phyloP scores from a whole-genome alignment of 2,113 vertebrate species.

The Mungos mungo region DNA sequence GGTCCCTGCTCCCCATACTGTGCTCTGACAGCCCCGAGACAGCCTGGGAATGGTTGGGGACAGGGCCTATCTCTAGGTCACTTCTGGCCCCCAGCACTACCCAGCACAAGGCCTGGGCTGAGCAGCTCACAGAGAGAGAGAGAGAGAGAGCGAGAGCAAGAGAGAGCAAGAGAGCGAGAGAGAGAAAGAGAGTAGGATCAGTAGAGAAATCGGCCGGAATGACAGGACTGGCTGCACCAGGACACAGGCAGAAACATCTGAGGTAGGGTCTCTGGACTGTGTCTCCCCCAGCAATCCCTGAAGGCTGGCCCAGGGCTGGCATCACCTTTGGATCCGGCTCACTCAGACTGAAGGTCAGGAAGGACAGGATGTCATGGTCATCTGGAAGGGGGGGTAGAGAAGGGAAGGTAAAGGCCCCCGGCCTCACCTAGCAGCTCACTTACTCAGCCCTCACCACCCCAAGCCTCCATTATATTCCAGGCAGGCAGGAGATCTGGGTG shows the following conservation, averaged over 20 bases:
- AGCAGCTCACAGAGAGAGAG: not conserved
- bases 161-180: not conserved
- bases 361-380: slow-evolving; percentile 79
- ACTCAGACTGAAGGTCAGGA: slow-evolving; percentile 78
- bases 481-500: not conserved
- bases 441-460: not conserved
- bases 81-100: not conserved
- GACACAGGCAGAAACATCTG: not conserved
- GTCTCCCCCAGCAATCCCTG: not conserved
- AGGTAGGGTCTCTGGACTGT: not conserved
- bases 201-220: not conserved
- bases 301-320: not conserved
- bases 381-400: slow-evolving; percentile 54
- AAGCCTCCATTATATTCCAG: not conserved
- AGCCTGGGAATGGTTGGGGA: not conserved
- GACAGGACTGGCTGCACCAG: not conserved
- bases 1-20: not conserved
- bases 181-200: too few relatives aligned
- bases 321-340: slow-evolving; percentile 66
- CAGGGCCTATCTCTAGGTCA: not conserved
- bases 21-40: not conserved
- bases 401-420: not conserved
- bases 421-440: too few relatives aligned
- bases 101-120: not conserved
- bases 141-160: not conserved